phyloP scores from a whole-genome alignment of 2,797 vertebrate species.

The Rhodeus uyekii region DNA sequence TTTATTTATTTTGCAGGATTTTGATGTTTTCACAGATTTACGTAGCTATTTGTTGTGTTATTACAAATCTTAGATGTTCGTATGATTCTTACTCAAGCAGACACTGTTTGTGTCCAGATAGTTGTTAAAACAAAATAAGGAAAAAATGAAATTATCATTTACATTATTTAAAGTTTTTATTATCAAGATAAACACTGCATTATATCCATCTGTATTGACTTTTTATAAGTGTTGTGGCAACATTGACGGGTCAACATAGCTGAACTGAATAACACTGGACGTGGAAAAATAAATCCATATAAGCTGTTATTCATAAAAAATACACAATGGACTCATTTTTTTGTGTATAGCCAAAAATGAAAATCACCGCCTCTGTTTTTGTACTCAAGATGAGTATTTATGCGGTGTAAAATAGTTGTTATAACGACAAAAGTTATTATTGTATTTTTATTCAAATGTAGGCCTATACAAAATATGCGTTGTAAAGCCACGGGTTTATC shows the following conservation, averaged over 20 bases:
- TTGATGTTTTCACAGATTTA: neutral
- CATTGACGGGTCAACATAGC: neutral
- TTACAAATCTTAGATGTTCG: neutral
- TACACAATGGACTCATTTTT: no score
- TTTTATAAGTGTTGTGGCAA: slow-evolving; percentile 2
- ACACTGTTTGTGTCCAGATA: neutral
- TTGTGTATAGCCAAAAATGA: neutral
- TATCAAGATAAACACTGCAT: neutral
- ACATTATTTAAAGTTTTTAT: neutral
- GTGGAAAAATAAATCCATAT: no score
- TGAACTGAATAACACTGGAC: neutral
- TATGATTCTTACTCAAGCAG: neutral
- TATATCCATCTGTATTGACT: neutral
- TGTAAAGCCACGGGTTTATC: neutral
- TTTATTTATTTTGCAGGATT: neutral
- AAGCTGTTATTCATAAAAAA: no score
- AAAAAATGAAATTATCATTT: neutral
- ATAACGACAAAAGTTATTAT: neutral
- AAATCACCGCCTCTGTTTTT: neutral
- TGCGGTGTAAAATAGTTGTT: neutral
- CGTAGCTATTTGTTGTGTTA: neutral
- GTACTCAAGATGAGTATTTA: neutral
- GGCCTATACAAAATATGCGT: neutral
- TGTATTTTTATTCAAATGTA: neutral
- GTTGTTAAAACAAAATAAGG: neutral